Conservation (phyloP, 2,888 invertebrate genomes). For the Allophyes oxyacanthae region DNA sequence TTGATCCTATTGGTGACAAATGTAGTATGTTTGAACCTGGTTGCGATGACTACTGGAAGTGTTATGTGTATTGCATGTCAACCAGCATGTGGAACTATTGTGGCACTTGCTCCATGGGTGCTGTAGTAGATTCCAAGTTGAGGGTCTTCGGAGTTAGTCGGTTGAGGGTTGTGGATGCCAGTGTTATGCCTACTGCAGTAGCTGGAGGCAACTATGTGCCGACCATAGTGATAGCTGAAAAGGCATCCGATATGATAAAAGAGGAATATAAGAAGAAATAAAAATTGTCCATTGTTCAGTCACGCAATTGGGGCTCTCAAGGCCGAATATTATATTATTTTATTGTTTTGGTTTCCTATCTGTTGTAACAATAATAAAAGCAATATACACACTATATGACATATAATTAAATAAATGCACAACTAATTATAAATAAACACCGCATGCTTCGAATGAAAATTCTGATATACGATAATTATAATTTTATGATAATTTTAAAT, state of each 20-base stretch:
- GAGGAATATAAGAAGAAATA: background rate
- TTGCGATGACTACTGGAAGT: constrained; percentile 59
- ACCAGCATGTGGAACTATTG: constrained; percentile 16
- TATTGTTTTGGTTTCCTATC: no score
- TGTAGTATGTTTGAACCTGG: constrained; percentile 35
- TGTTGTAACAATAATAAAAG: no score
- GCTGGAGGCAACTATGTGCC: constrained; percentile 17
- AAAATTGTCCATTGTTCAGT: no score
- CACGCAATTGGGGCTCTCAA: no score
- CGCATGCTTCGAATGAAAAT: no score
- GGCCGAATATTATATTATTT: no score
- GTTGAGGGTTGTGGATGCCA: constrained; percentile 24
- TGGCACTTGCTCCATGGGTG: constrained; percentile 29
- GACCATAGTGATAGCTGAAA: constrained; percentile 29
- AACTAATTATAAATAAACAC: no score
- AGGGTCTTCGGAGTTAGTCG: constrained; percentile 20
- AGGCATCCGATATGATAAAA: constrained; percentile 29
- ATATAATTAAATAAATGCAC: no score
- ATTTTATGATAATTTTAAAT: no score
- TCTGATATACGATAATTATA: no score
- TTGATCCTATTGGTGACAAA: constrained; percentile 38
- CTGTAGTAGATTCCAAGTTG: constrained; percentile 23
- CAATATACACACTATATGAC: no score
- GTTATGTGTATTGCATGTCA: constrained; percentile 34
- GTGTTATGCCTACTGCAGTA: constrained; percentile 23